These are phyloP conservation scores for Girardia tigrina DNA, from an alignment of 2,888 invertebrate genomes.

Conservation along the genomic window DNA sequence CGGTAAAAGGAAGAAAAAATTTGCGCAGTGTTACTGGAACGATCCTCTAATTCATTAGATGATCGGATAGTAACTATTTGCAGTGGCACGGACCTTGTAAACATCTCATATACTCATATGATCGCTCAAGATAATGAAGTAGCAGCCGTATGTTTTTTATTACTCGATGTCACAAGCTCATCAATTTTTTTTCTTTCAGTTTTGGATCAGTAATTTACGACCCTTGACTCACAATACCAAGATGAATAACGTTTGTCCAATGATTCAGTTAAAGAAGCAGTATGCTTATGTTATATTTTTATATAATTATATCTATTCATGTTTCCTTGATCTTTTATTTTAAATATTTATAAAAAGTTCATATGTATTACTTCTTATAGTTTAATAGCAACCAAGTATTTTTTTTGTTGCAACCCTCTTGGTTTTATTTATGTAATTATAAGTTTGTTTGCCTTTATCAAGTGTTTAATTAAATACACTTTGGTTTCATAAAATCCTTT, in stretches of 20 bases:
- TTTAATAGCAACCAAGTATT: too few species aligned
- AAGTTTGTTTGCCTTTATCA: too few species aligned
- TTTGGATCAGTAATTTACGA: conserved; percentile 78
- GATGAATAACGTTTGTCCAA: conserved; percentile 83
- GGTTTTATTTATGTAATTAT: too few species aligned
- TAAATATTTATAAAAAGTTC: too few species aligned
- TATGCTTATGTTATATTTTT: too few species aligned
- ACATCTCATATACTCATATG: conserved; percentile 90
- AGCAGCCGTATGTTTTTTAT: conserved; percentile 67
- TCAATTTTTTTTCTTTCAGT: conserved; percentile 55
- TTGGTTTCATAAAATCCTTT: too few species aligned
- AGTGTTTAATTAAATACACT: too few species aligned
- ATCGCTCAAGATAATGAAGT: conserved; percentile 80
- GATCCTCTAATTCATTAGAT: conserved; percentile 57
- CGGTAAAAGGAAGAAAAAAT: conserved; percentile 64
- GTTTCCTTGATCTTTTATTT: too few species aligned
- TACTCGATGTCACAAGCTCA: background rate
- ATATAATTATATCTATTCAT: too few species aligned
- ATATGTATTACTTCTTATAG: too few species aligned
- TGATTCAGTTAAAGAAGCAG: conserved; percentile 93
- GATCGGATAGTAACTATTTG: conserved; percentile 88
- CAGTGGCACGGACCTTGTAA: conserved; percentile 94
- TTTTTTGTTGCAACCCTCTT: too few species aligned
- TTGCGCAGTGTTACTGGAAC: conserved; percentile 65
- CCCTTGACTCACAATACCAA: conserved; percentile 85